A percentile compares a stretch with the other conserved stretches of the same genome.
These are phyloP conservation scores for Nesometra sesokonis DNA, from an alignment of 35 echinoderm and acorn worm genomes.

Conservation along the genomic window DNA sequence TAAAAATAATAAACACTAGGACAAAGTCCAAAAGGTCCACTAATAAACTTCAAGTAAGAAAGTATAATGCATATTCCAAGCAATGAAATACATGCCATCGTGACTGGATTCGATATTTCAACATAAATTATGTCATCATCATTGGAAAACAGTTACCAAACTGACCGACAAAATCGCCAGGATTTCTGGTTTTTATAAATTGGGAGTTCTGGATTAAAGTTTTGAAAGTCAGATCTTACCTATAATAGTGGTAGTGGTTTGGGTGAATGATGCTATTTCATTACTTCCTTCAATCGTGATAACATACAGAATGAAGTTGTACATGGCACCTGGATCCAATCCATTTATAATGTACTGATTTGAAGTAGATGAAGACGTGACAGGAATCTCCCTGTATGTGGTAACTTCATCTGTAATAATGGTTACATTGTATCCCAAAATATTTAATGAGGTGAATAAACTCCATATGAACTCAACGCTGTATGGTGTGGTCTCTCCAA, in stretches of 20 bases:
- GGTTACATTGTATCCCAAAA: not conserved
- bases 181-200: no score
- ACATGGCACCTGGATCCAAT: not conserved
- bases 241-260: not conserved
- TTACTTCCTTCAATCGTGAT: not conserved
- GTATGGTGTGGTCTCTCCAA: not conserved
- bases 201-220: no score
- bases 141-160: no score
- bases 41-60: no score
- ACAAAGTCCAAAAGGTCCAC: no score
- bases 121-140: no score
- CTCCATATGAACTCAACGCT: not conserved
- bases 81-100: no score
- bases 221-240: not conserved
- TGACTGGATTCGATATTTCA: no score
- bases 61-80: no score
- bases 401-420: not conserved
- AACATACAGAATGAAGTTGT: not conserved
- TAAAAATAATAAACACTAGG: no score
- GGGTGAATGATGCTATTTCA: not conserved
- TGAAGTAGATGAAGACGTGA: not conserved
- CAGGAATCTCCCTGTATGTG: not conserved
- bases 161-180: no score
- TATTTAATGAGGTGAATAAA: not conserved
- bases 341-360: not conserved